phyloP scores from a whole-genome alignment of 2,888 invertebrate genomes.

The Laspeyria flexula region DNA sequence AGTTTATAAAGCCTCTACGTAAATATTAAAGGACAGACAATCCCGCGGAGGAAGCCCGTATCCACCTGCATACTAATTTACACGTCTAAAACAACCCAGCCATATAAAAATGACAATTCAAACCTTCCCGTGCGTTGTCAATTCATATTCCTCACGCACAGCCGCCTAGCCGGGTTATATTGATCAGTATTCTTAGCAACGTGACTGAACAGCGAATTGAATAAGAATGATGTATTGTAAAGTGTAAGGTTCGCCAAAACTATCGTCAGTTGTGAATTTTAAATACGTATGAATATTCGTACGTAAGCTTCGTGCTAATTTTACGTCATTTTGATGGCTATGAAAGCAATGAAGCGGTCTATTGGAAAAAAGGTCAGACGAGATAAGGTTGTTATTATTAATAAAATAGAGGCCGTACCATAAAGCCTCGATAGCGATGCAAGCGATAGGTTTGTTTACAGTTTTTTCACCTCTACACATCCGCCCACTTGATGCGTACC shows the following conservation, averaged over 20 bases:
- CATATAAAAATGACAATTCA: constrained; percentile 49
- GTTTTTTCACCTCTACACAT: constrained; percentile 62
- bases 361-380: constrained; percentile 68
- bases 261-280: constrained; percentile 58
- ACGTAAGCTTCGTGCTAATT: constrained; percentile 47
- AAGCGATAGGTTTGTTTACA: constrained; percentile 61
- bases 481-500: constrained; percentile 65
- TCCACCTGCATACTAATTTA: constrained; percentile 75
- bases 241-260: constrained; percentile 70
- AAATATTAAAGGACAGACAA: constrained; percentile 71
- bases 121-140: constrained; percentile 29
- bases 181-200: constrained; percentile 73
- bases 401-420: constrained; percentile 40
- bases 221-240: constrained; percentile 74
- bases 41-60: constrained; percentile 64
- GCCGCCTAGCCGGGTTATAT: constrained; percentile 47
- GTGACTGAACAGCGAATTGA: constrained; percentile 55
- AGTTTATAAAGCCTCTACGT: constrained; percentile 51
- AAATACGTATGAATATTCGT: constrained; percentile 53
- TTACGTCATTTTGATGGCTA: constrained; percentile 51
- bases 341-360: constrained; percentile 61
- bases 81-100: constrained; percentile 58
- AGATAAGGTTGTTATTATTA: constrained; percentile 52
- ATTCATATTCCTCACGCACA: constrained; percentile 39
- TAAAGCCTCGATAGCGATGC: constrained; percentile 39